Base-by-base conservation (phyloP, 2,888 invertebrate species). In the Oligia fasciuncula region DNA sequence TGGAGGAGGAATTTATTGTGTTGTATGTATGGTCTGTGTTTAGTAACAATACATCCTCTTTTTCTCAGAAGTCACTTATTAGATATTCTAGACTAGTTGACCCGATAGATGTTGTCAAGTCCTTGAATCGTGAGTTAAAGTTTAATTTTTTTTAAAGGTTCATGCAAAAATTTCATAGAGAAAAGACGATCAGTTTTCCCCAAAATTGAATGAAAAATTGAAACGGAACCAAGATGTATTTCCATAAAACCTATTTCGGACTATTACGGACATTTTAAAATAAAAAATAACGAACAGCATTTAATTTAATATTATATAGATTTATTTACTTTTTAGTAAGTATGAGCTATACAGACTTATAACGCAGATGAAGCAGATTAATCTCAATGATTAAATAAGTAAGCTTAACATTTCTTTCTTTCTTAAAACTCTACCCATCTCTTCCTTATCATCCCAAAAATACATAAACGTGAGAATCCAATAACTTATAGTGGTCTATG, bases 1-100 rank as follows among this genome's bases (percentile, higher is more conserved):
- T 69, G 73, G 63, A 11, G 66, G 60, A 76, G 29, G 71, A 74
- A 85, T 87, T 77, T 80, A 81, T 70, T 69, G 54, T 72, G 29
- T 79, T 76, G 62, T 68, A 13, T 54, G 29, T 62, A 62, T 62
- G 35, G 13, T 51, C 3, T 63, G 40, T 51, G 57, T 66, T 2
- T 54, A 46, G 4, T 65, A 29, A 73, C 54, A 74, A 70, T 46
- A 54, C 60, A 46, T 43, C 0, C 2, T 11, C 6, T 46, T 60
- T 66, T 60, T 57, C 3, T 14, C 11, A 46, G 4, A 78, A 43
- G 9, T 17, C 17, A 35, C n/a, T 66, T 51, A 77, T 29, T 49
- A 8, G 54, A 51, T 77, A 23, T 63, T 11, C 1, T n/a, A 43
- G 13, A n/a, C 11, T 40, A 40, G 40, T 2, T n/a, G n/a, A n/a